Evolutionary conservation across 2,797 vertebrate species (phyloP), one percentile per base, ranked within the genome.

Genomic region (Trichosurus vulpecula): DNA sequence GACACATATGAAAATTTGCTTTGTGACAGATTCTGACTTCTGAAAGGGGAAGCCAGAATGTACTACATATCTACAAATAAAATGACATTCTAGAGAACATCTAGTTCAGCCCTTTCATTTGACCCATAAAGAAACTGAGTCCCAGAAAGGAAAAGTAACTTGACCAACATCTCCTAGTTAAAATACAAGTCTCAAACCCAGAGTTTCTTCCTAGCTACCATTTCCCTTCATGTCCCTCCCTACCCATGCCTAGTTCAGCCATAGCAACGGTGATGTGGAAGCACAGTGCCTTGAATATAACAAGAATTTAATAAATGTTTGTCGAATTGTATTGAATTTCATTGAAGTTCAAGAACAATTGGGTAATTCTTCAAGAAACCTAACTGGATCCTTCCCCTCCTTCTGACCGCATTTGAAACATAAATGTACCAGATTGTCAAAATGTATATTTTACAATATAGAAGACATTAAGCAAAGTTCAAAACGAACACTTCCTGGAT

Each of bases 1-100:
- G 55, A 52, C 0, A 95, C 6, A 0, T 2, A 5, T 31, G 55
- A 52, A n/a, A 61, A 1, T 19, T 0, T 13, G 6, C 30, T 56
- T 53, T 0, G 14, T 13, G 95, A 95, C 41, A 12, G 96, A 90
- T 91, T 92, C 66, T 53, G 93, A 93, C 93, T 29, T 4, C 94
- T 29, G 0, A 29, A 6, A 16, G 25, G 27, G 29, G 4, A 25
- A 93, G 13, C 19, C 0, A 1, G 19, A 25, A 47, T 1, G 8
- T 30, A 11, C 0, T 30, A n/a, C 16, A 52, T 51, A n/a, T 52
- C 57, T 35, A 51, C 52, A 30, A 14, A 2, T 1, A 81, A 9
- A 81, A 81, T 22, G 19, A 47, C 66, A 47, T 8, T 9, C 66
- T 6, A 16, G 19, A 47, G n/a, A 81, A 22, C n/a, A 22, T 41